A percentile compares a stretch with the other conserved stretches of the same genome.
Evolutionary conservation across 2,888 invertebrate genomes (phyloP).

Genomic region (Halictus quadricinctus): DNA sequence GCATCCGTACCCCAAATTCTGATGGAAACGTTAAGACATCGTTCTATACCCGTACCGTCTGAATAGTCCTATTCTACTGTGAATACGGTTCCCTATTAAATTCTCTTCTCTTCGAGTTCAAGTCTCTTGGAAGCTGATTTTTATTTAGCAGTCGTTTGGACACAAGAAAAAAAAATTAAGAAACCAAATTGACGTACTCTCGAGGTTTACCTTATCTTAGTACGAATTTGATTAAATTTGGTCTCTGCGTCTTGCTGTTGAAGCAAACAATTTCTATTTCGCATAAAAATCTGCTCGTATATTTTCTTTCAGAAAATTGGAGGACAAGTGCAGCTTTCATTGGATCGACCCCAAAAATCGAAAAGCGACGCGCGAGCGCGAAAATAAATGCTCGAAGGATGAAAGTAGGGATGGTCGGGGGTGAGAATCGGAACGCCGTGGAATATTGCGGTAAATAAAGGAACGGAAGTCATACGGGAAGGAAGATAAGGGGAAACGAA

Average conservation of each 20-base stretch:
- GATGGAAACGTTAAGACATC: neutral
- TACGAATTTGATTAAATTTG: too few species aligned
- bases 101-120: neutral
- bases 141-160: neutral
- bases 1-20: neutral
- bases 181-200: too few species aligned
- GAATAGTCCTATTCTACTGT: neutral
- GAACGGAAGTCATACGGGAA: constrained; percentile 40
- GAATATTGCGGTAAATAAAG: constrained; percentile 49
- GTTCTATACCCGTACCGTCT: neutral
- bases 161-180: neutral
- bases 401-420: neutral
- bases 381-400: neutral
- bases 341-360: too few species aligned
- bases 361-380: neutral
- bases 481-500: constrained; percentile 47
- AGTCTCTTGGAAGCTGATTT: neutral
- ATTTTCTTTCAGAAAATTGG: too few species aligned
- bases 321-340: too few species aligned
- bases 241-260: too few species aligned
- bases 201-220: too few species aligned
- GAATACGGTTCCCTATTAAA: neutral
- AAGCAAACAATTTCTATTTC: too few species aligned
- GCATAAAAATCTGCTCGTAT: too few species aligned
- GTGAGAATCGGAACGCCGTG: neutral